Evolutionary conservation across 2,113 vertebrate species (phyloP).

Genomic region (Gobiocypris rarus): DNA sequence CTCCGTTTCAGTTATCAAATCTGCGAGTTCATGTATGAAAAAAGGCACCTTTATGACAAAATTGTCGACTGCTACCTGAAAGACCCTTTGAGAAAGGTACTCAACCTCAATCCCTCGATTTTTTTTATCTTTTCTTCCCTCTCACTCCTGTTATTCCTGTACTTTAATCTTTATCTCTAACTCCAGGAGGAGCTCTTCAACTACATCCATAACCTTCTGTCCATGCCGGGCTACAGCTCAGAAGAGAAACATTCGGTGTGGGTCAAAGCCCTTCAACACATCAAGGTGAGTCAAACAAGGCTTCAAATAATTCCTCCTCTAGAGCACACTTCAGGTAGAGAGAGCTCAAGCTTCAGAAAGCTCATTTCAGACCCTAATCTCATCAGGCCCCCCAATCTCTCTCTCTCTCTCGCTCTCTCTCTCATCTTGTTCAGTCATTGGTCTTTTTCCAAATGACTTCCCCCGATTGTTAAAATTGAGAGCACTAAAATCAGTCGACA

Average conservation of each 20-base stretch:
- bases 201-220: constrained; percentile 94
- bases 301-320: constrained; percentile 3
- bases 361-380: not conserved
- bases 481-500: not conserved
- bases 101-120: not conserved
- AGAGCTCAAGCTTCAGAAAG: constrained; percentile 3
- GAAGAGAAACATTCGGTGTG: constrained; percentile 88
- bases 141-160: not conserved
- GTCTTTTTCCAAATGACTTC: constrained; percentile 6
- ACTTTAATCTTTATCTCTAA: not conserved
- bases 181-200: constrained; percentile 90
- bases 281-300: constrained; percentile 77
- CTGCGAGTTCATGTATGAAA: constrained; percentile 96
- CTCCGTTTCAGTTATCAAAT: constrained; percentile 86
- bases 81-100: constrained; percentile 90
- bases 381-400: not conserved
- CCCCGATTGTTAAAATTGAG: not conserved
- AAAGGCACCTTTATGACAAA: constrained; percentile 87
- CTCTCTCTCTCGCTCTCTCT: not conserved
- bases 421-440: not conserved
- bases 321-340: not conserved
- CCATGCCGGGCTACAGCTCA: constrained; percentile 87
- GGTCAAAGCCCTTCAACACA: constrained; percentile 84
- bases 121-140: not conserved
- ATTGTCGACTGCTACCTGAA: constrained; percentile 93